phyloP scores from a whole-genome alignment of 2,797 vertebrate genomes.

The Nannoperca obscura region DNA sequence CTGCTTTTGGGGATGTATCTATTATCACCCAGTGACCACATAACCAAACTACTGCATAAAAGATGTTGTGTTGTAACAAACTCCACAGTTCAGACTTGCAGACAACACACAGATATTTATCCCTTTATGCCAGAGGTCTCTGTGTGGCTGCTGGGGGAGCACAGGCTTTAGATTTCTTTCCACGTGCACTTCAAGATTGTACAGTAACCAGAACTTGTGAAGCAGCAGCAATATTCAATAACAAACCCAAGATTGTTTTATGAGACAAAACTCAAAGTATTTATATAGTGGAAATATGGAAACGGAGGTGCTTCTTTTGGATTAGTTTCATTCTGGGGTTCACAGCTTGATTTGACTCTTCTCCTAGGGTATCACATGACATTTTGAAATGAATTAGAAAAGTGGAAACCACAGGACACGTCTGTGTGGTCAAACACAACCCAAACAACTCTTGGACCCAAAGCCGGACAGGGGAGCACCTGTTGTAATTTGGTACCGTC shows the following conservation, averaged over 20 bases:
- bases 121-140: neutral
- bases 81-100: neutral
- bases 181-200: neutral
- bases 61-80: neutral
- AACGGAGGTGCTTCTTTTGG: neutral
- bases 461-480: conserved; percentile 50
- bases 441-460: conserved; percentile 18
- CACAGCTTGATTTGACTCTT: neutral
- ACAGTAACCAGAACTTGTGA: neutral
- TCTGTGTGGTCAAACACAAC: neutral
- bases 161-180: conserved; percentile 5
- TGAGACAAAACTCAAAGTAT: neutral
- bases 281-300: neutral
- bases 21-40: no score
- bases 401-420: conserved; percentile 21
- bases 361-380: neutral
- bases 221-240: neutral
- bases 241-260: conserved; percentile 17
- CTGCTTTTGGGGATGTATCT: neutral
- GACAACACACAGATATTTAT: neutral
- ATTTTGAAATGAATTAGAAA: neutral
- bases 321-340: neutral
- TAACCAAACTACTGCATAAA: neutral
- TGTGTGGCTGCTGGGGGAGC: no score
- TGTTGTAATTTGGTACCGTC: conserved; percentile 64